Evolutionary conservation across 2,113 vertebrate genomes (phyloP), one percentile per base, ranked within the genome.

Genomic region (Trinectes maculatus): DNA sequence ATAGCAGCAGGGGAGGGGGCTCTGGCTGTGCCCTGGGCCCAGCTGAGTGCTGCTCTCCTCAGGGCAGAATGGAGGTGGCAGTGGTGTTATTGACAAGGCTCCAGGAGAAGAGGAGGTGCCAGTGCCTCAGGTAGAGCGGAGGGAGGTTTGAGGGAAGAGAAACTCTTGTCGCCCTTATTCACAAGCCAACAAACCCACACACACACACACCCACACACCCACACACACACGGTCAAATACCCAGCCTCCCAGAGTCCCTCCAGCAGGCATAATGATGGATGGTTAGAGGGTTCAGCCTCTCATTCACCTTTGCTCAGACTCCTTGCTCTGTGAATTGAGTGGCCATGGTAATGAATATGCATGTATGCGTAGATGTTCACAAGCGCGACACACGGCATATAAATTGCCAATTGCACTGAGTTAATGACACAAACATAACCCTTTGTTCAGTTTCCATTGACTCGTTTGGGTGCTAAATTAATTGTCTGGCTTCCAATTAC

Each of bases 361-460:
- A 87, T 85, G 70, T 13, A 2, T 56, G 71, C 48, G 36, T 53
- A 40, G 81, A 80, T 87, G 82, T 79, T 86, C 74, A 84, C 68
- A 71, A 52, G 65, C 83, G 82, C 73, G 66, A 79, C 80, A 79
- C 71, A 57, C 34, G 74, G 87, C 74, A 79, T 84, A 81, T 83
- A 80, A 90, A 88, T 89, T 87, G 79, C 79, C 86, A 86, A 79
- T 84, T 87, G 85, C 69, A 47, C 75, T 7, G 47, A 77, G 86
- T 83, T 89, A 90, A 91, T 89, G 87, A 85, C 82, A 77, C 73
- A 78, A 87, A 88, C 82, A 77, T 85, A 79, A 85, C 89, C 86
- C 75, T 83, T 81, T 85, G 82, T 89, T 89, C 74, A 82, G 61
- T 87, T 79, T 46, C 70, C 48, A 85, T 85, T 83, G 80, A 90